Evolutionary conservation across 1,140 invertebrate species (phyloP), one percentile per base, ranked within the genome.

Genomic region (Palaemon carinicauda): DNA sequence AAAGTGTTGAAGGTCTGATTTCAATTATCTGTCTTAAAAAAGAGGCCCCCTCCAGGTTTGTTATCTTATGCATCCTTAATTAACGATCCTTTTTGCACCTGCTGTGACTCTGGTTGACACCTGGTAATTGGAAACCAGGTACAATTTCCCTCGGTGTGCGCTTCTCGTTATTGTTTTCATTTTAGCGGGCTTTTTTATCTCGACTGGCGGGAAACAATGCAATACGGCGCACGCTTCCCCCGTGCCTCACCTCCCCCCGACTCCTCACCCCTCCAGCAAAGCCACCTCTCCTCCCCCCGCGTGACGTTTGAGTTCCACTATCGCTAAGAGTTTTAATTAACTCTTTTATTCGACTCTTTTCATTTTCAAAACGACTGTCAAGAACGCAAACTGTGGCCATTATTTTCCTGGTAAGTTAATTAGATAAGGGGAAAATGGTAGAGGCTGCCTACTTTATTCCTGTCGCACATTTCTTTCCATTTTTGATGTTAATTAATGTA

Each of bases 371-470:
- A 82, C 80, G 80, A 82, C 80, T 82, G 80, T 82, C 80, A 82
- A 82, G 80, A 53, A 82, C 80, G 80, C 65, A 82, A 82, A 82
- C 80, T 74, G 69, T 53, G 69, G n/a, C 80, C 80, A 82, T 82
- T 82, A 82, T 82, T 82, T 82, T 82, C 80, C 80, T 82, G 80
- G 80, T 82, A 82, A 82, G 69, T 82, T 82, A 82, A 82, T 82
- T 82, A 82, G 80, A 82, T 82, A 82, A 82, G 80, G 80, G 80
- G 80, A 82, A 82, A 82, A 82, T 82, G 56, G 80, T 65, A 74
- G 80, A 82, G 60, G 80, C 80, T 60, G 65, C 80, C 80, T 53
- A 82, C 80, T 82, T 74, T 82, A 82, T 82, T 82, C 80, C 80
- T 82, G 80, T 82, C 80, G 53, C 51, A 73, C 65, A 82, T 82